Conservation (phyloP, 2,888 invertebrate species). For the Helobdella robusta region DNA sequence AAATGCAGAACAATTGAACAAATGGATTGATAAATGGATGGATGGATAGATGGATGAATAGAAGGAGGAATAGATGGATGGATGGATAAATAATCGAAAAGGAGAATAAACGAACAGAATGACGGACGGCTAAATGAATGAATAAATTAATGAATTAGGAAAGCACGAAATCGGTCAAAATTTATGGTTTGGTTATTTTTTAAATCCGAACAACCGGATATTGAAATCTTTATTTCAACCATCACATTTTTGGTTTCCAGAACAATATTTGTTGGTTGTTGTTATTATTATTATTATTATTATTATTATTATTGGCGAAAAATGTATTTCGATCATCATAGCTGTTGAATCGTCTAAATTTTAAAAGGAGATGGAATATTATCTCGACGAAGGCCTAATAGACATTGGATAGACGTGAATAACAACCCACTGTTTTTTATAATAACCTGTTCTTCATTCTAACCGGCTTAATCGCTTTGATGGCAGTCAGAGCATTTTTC, state of each 20-base stretch:
- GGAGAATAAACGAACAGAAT: neutral
- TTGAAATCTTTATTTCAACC: too few species aligned
- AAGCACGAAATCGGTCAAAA: too few species aligned
- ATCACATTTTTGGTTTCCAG: too few species aligned
- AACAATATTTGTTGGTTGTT: too few species aligned
- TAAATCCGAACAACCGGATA: too few species aligned
- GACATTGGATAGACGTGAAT: neutral
- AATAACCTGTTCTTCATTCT: conserved; percentile 39
- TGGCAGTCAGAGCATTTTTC: conserved; percentile 74
- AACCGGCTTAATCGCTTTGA: conserved; percentile 83
- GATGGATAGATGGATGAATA: neutral
- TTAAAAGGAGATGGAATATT: too few species aligned
- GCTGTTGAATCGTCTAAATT: neutral
- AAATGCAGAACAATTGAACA: neutral
- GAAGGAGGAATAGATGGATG: too few species aligned
- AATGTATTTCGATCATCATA: neutral
- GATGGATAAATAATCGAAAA: too few species aligned
- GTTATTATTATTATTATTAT: too few species aligned
- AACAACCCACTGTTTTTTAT: neutral
- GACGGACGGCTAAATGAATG: neutral
- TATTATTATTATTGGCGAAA: neutral
- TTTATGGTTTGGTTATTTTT: too few species aligned
- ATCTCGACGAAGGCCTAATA: too few species aligned
- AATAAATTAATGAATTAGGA: neutral
- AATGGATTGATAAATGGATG: too few species aligned